Conservation (phyloP, 2,888 invertebrate genomes). For the Ptilodon capucinus region DNA sequence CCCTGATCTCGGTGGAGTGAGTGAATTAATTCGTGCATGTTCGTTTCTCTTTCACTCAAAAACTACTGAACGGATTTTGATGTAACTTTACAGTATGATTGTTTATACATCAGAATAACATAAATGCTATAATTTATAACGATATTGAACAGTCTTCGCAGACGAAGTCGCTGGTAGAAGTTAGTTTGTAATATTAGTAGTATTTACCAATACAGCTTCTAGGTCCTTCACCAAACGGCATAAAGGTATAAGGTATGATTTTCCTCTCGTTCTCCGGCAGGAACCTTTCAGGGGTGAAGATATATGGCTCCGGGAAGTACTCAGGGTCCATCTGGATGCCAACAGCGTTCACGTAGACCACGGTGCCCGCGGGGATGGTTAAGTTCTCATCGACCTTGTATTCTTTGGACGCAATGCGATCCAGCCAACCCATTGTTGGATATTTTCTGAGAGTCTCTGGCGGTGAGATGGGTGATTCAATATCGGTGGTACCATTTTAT, state of each 20-base stretch:
- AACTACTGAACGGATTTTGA: too few relatives aligned
- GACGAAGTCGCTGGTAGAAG: too few relatives aligned
- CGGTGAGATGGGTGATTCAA: too few relatives aligned
- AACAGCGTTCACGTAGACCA: constrained; percentile 42
- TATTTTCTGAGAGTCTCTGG: constrained; percentile 52
- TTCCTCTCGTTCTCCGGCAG: constrained; percentile 76
- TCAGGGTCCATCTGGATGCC: constrained; percentile 62
- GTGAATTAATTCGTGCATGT: too few relatives aligned
- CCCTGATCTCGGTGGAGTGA: too few relatives aligned
- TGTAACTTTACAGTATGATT: too few relatives aligned
- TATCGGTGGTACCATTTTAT: too few relatives aligned
- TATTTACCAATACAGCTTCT: constrained; percentile 80
- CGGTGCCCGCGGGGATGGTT: constrained; percentile 43
- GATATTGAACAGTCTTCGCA: too few relatives aligned
- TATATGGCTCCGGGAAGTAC: constrained; percentile 75
- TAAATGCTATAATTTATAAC: too few relatives aligned
- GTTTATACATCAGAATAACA: too few relatives aligned
- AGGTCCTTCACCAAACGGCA: constrained; percentile 82
- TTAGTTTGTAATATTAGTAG: too few relatives aligned
- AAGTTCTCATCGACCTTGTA: constrained; percentile 46
- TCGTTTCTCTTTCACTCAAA: too few relatives aligned
- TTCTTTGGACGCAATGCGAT: constrained; percentile 37
- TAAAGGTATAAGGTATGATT: constrained; percentile 46
- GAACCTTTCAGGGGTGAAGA: constrained; percentile 80
- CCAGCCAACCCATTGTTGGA: constrained; percentile 51